A percentile compares a stretch with the other conserved stretches of the same genome.
phyloP scores from a whole-genome alignment of 2,113 vertebrate genomes.

The Piprites chloris region DNA sequence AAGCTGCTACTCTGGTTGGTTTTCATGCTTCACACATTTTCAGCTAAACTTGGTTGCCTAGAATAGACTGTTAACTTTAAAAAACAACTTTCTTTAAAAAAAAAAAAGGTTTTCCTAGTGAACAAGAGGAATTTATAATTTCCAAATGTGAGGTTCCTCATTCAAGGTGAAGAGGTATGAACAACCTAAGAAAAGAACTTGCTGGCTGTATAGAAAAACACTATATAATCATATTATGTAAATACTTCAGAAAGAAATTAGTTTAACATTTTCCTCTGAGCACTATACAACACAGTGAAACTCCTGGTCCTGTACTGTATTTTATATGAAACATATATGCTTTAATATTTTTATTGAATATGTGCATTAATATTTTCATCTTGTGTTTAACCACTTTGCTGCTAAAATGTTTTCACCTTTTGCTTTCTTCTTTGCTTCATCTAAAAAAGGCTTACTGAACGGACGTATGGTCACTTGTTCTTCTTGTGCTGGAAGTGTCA shows the following conservation, averaged over 20 bases:
- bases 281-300: slow-evolving; percentile 85
- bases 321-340: slow-evolving; percentile 85
- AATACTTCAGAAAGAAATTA: slow-evolving; percentile 77
- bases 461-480: slow-evolving; percentile 6
- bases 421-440: slow-evolving; percentile 45
- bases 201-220: slow-evolving; percentile 87
- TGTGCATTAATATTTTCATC: slow-evolving; percentile 78
- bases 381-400: slow-evolving; percentile 87
- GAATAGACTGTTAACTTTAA: slow-evolving; percentile 85
- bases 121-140: slow-evolving; percentile 52
- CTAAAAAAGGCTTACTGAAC: background rate
- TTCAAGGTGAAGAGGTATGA: slow-evolving; percentile 79
- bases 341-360: slow-evolving; percentile 72
- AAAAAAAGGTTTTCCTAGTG: slow-evolving; percentile 54
- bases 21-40: slow-evolving; percentile 63
- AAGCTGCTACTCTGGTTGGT: slow-evolving; percentile 66
- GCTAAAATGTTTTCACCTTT: slow-evolving; percentile 79
- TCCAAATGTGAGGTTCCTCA: slow-evolving; percentile 69
- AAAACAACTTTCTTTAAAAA: slow-evolving; percentile 72
- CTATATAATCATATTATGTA: slow-evolving; percentile 70
- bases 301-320: slow-evolving; percentile 91
- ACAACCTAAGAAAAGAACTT: slow-evolving; percentile 88
- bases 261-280: slow-evolving; percentile 81
- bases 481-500: slow-evolving; percentile 9
- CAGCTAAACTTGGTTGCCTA: slow-evolving; percentile 69